Evolutionary conservation across 2,797 vertebrate species (phyloP), one percentile per base, ranked within the genome.

Genomic region (Spondyliosoma cantharus): DNA sequence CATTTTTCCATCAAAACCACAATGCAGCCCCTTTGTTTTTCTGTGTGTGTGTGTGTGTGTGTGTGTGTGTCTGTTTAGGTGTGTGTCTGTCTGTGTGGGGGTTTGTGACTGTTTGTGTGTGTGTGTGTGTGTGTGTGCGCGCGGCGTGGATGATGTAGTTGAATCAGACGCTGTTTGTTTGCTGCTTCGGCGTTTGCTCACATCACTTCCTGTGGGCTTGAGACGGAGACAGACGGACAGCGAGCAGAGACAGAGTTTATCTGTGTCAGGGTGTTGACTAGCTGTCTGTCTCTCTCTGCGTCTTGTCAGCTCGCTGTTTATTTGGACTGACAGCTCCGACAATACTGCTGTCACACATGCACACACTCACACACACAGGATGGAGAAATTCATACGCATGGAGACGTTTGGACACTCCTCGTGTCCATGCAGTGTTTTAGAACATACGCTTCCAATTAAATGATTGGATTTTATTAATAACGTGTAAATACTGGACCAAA

Each of bases 281-380:
- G 81, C 76, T 84, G 79, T 80, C 78, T 75, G 79, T 85, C 85
- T 76, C 32, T 69, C 67, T 59, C 27, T 74, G 46, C 83, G 66
- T 52, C 37, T 76, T 76, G 70, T 87, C 85, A 87, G 67, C 74
- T 63, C 68, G 59, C 65, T 76, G 63, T 84, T 85, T 85, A 87
- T 91, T 70, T 71, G 63, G 32, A 68, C 63, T 81, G 90, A 87
- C 89, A 88, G 85, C 65, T 83, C 62, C 81, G 72, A 88, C 81
- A 86, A 81, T 81, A 59, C 49, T 60, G 69, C 78, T 83, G 61
- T 56, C 29, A 37, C 66, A 64, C 45, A 58, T 32, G 24, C 52
- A 42, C 42, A 58, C 32, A 20, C 22, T 42, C 45, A 46, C 45
- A 46, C 45, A 46, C 43, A 65, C 19, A 70, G 8, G n/a, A 20